Evolutionary conservation across 1,140 invertebrate genomes (phyloP), one percentile per base, ranked within the genome.

Genomic region (Euura lappo): DNA sequence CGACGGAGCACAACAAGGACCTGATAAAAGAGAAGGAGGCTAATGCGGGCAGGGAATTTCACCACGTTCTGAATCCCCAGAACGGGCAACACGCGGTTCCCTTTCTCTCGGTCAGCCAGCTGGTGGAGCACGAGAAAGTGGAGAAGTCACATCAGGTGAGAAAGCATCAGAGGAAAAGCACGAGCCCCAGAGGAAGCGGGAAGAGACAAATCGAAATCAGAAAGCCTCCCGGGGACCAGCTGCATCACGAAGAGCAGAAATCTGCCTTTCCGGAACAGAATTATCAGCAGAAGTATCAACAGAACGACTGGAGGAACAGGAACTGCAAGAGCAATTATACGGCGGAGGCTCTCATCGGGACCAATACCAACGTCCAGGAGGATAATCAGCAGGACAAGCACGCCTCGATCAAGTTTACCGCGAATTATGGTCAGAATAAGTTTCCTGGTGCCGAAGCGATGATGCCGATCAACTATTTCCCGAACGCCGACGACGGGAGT

Each of bases 91-190:
- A 87, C 71, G 73, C 81, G 6, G 80, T 74, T 6, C 82, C 83
- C 42, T 92, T 92, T 69, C 77, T 93, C 4, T 93, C 92, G 0
- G 92, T 93, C 0, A 93, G 91, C 83, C 91, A 93, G 75, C 78
- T 93, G 7, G 91, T 93, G 8, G 91, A 93, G 74, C 89, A 90
- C 45, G 88, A 87, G 72, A 91, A 91, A 75, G 85, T 82, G 2
- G 89, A 89, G 68, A 87, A 88, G 68, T 77, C 73, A 6, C 81
- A 82, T 2, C 77, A 80, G 6, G 66, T 69, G 45, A 79, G 81
- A 2, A 83, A 83, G 45, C 79, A 82, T 72, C 81, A 82, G 7
- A 79, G 85, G 8, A 88, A 88, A 44, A 84, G 72, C 3, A 65
- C 80, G 0, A 88, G 81, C 78, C 86, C 85, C 0, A 76, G 87